Evolutionary conservation across 2,888 invertebrate genomes (phyloP).

Genomic region (Nemotelus pantherinus): DNA sequence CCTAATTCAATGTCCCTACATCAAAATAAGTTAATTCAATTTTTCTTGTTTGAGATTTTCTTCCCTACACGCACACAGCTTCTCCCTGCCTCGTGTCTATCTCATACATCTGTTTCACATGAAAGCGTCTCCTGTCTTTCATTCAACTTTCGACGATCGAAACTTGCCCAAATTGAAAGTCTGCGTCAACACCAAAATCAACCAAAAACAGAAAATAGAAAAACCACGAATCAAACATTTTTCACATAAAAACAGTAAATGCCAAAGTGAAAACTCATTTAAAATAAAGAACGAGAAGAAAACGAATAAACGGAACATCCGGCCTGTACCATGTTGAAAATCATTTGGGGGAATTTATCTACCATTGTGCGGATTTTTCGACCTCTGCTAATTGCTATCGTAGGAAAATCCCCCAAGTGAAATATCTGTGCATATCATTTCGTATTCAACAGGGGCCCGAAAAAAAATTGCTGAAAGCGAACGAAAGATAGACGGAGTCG

Average conservation of each 20-base stretch:
- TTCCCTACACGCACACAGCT: not conserved
- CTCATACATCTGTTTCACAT: too few relatives aligned
- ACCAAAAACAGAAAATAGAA: not conserved
- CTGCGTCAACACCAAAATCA: not conserved
- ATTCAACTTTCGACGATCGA: too few relatives aligned
- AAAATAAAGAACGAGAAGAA: too few relatives aligned
- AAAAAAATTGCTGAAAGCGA: too few relatives aligned
- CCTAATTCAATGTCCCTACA: constrained; percentile 18
- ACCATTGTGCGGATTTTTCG: constrained; percentile 24
- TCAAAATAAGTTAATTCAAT: constrained; percentile 19
- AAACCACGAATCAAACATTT: too few relatives aligned
- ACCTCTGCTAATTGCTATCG: constrained; percentile 31
- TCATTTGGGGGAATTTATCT: constrained; percentile 18
- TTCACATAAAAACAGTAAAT: too few relatives aligned
- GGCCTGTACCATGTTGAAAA: not conserved
- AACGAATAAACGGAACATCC: too few relatives aligned
- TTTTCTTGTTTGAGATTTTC: not conserved
- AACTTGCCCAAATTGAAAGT: too few relatives aligned
- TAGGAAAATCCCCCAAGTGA: constrained; percentile 16
- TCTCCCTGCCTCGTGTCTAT: not conserved
- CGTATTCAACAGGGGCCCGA: not conserved
- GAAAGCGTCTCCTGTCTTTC: too few relatives aligned
- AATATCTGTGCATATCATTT: constrained; percentile 7
- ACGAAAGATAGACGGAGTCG: too few relatives aligned
- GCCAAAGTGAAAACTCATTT: too few relatives aligned